Evolutionary conservation across 1,140 invertebrate species (phyloP).

Genomic region (Nixonia krombeini): DNA sequence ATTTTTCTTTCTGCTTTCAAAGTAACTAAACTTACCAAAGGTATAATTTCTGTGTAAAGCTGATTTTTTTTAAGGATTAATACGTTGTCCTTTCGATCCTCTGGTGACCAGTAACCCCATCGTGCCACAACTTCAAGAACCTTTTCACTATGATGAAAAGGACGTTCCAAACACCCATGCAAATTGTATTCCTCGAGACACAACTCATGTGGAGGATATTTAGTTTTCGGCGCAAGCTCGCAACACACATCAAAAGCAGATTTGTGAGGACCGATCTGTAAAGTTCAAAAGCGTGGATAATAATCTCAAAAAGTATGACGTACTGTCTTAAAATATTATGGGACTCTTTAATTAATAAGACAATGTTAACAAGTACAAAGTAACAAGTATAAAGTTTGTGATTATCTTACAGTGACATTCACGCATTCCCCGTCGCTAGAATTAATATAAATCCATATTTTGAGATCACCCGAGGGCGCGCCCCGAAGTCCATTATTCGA

Average conservation of each 20-base stretch:
- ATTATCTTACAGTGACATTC: conserved; percentile 75
- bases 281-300: conserved; percentile 27
- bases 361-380: too few relatives aligned
- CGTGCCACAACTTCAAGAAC: conserved; percentile 79
- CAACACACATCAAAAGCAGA: conserved; percentile 81
- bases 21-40: conserved; percentile 61
- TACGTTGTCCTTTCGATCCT: conserved; percentile 85
- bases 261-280: conserved; percentile 83
- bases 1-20: too few relatives aligned
- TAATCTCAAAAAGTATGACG: conserved; percentile 3
- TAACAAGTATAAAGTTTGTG: too few relatives aligned
- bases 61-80: conserved; percentile 77
- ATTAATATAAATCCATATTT: conserved; percentile 83
- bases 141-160: conserved; percentile 84
- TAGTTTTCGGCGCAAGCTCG: conserved; percentile 77
- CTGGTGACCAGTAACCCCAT: conserved; percentile 89
- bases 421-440: conserved; percentile 75
- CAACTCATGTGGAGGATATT: conserved; percentile 76
- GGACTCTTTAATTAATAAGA: not conserved
- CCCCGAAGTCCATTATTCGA: conserved; percentile 70
- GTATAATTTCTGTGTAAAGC: conserved; percentile 71
- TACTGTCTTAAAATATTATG: too few relatives aligned
- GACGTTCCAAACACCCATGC: conserved; percentile 79
- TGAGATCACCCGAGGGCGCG: conserved; percentile 83
- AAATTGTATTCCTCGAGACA: conserved; percentile 84